Conservation (phyloP, 2,797 vertebrate genomes). For the Allobates femoralis region DNA sequence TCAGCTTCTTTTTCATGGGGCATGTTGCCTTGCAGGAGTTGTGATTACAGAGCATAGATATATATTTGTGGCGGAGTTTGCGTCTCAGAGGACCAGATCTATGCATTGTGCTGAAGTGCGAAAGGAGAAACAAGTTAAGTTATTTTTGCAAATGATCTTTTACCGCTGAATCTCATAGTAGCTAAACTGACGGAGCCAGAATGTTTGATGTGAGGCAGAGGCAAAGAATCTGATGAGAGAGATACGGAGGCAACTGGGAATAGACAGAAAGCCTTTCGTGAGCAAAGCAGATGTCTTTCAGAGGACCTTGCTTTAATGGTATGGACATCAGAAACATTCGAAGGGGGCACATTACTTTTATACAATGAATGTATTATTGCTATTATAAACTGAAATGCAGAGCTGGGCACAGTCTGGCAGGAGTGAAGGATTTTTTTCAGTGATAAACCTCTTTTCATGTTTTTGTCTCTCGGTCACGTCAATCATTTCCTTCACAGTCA, state of each 20-base stretch:
- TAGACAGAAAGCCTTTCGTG: slow-evolving; percentile 54
- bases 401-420: background rate
- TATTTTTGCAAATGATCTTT: slow-evolving; percentile 57
- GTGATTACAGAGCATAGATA: slow-evolving; percentile 11
- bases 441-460: slow-evolving; percentile 5
- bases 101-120: slow-evolving; percentile 42
- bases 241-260: slow-evolving; percentile 54
- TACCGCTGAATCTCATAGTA: slow-evolving; percentile 48
- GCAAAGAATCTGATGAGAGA: slow-evolving; percentile 53
- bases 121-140: slow-evolving; percentile 28
- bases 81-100: slow-evolving; percentile 42
- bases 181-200: slow-evolving; percentile 43
- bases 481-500: background rate
- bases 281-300: slow-evolving; percentile 59
- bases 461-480: background rate
- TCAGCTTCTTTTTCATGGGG: background rate
- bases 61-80: background rate
- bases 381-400: slow-evolving; percentile 44
- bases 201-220: slow-evolving; percentile 49
- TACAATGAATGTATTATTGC: slow-evolving; percentile 51
- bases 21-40: background rate
- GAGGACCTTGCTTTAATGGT: slow-evolving; percentile 61
- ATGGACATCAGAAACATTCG: slow-evolving; percentile 57
- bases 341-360: slow-evolving; percentile 46
- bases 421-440: background rate